A percentile compares a stretch with the other conserved stretches of the same genome.
Evolutionary conservation across 2,797 vertebrate genomes (phyloP).

Genomic region (Diglossa cyanea): DNA sequence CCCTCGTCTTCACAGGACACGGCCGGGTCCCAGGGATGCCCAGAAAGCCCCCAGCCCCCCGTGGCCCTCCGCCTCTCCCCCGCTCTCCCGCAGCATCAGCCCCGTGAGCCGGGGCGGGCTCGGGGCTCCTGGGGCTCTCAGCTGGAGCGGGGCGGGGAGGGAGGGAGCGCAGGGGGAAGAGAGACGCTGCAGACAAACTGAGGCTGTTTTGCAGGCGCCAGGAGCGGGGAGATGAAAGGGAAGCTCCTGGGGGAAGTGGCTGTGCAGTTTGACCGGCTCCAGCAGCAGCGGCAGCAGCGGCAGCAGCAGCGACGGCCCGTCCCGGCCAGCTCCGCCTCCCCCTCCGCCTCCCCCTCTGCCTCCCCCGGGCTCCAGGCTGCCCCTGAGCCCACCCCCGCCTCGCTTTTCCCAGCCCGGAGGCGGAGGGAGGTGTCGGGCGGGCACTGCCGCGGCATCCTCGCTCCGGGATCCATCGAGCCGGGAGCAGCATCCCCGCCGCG

Average conservation of each 20-base stretch:
- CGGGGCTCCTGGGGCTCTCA: conserved; percentile 28
- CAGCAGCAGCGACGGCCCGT: conserved; percentile 58
- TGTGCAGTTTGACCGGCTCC: conserved; percentile 82
- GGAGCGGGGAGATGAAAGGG: conserved; percentile 85
- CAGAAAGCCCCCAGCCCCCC: background rate
- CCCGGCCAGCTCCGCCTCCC: conserved; percentile 65
- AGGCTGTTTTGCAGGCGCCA: conserved; percentile 83
- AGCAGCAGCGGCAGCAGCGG: conserved; percentile 33
- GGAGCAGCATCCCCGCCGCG: background rate
- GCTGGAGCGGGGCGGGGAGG: conserved; percentile 15
- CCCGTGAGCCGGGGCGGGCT: background rate
- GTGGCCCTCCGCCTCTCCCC: background rate
- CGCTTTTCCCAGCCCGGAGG: conserved; percentile 46
- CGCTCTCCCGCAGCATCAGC: background rate
- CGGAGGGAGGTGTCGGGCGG: background rate
- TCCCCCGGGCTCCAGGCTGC: conserved; percentile 17
- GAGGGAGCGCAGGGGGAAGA: conserved; percentile 53
- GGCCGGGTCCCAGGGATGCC: background rate
- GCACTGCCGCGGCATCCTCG: background rate
- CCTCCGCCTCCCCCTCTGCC: conserved; percentile 47
- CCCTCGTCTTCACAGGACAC: background rate
- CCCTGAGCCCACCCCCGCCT: conserved; percentile 18
- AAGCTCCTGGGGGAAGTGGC: conserved; percentile 81
- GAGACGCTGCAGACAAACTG: conserved; percentile 78
- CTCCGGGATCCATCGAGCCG: background rate